These are phyloP conservation scores for Cyprinodon brontotheroides DNA, from an alignment of 2,113 vertebrate genomes.

Conservation along the genomic window DNA sequence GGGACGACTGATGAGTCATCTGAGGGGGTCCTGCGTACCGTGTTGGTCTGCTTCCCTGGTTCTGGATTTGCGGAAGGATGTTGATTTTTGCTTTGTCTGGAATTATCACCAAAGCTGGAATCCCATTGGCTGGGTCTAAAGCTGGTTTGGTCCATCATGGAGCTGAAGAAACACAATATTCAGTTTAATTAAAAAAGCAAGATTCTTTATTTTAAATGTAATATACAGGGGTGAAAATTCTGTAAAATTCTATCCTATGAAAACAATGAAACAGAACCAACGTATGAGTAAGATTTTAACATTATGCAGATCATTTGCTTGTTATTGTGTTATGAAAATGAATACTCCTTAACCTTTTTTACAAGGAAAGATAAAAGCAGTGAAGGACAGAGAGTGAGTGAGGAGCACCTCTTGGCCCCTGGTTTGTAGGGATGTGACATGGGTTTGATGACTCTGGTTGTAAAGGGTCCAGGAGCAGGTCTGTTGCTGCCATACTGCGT, in stretches of 20 bases:
- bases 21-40: conserved; percentile 33
- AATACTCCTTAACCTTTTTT: not conserved
- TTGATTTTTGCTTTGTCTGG: conserved; percentile 48
- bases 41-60: conserved; percentile 35
- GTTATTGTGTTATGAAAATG: not conserved
- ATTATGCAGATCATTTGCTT: not conserved
- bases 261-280: not conserved
- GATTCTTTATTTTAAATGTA: not conserved
- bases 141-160: conserved; percentile 37
- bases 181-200: not conserved
- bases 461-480: conserved; percentile 50
- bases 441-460: conserved; percentile 42
- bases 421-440: conserved; percentile 68
- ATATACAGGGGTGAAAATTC: not conserved
- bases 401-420: conserved; percentile 62
- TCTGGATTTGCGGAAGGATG: conserved; percentile 19
- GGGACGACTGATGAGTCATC: conserved; percentile 51
- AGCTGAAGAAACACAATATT: conserved; percentile 50
- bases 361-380: not conserved
- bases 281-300: not conserved
- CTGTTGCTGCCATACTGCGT: conserved; percentile 51
- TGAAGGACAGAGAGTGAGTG: not conserved
- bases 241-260: not conserved
- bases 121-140: conserved; percentile 51
- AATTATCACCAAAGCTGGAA: conserved; percentile 12